Evolutionary conservation across 1,140 invertebrate genomes (phyloP), one percentile per base, ranked within the genome.

Genomic region (Aporrectodea caliginosa): DNA sequence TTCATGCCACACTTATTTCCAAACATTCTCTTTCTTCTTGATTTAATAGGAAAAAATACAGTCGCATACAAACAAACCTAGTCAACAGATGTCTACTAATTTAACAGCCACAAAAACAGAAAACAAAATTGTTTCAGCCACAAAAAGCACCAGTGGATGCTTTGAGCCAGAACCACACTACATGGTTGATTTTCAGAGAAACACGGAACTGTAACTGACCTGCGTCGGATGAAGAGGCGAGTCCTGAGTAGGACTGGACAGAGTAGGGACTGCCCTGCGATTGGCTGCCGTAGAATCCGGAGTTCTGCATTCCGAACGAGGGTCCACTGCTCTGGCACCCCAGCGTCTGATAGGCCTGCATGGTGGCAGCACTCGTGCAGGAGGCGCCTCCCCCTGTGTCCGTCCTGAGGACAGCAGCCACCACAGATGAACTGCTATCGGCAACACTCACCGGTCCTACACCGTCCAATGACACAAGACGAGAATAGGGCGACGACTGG

Each of bases 331-430:
- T 58, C 43, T 58, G 43, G 22, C 43, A 58, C 6, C 43, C 43
- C 43, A 58, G 43, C 43, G 43, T 58, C 43, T 58, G 43, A 58
- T 58, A 58, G 43, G 43, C 43, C 43, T 58, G 43, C 43, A 58
- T 58, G 6, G 43, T 22, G 22, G n/a, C n/a, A n/a, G n/a, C n/a
- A n/a, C n/a, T n/a, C n/a, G n/a, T n/a, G n/a, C n/a, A n/a, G n/a
- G n/a, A n/a, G n/a, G n/a, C n/a, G n/a, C n/a, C n/a, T 6, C 22
- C 43, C 6, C 43, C 22, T 58, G 22, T 6, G 43, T 58, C 43
- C 43, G 43, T 58, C 22, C 6, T 58, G 6, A 58, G 43, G 43
- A 58, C 43, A 22, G 22, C 43, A 22, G 43, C 43, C 6, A 12
- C 43, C 22, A 22, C 43, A 12, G 43, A 58, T 6, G 43, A 6